Evolutionary conservation across 2,113 vertebrate species (phyloP).

Genomic region (Chionomys nivalis): DNA sequence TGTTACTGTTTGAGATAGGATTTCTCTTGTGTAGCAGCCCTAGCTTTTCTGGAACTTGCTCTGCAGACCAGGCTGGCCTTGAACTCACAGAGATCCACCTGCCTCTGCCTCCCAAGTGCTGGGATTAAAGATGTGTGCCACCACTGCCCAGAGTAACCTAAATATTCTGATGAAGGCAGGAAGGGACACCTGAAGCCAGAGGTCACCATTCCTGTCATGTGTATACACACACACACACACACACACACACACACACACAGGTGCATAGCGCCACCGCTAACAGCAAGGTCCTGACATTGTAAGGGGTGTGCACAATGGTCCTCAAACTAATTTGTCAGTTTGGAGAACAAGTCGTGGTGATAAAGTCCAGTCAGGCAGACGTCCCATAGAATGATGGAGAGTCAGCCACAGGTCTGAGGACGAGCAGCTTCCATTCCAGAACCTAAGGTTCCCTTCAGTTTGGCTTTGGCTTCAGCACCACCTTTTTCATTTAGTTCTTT

Average conservation of each 20-base stretch:
- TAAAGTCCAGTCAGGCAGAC: neutral
- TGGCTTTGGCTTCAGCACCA: too few relatives aligned
- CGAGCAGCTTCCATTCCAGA: neutral
- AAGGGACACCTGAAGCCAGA: neutral
- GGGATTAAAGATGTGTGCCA: too few relatives aligned
- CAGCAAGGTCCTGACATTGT: fast-evolving
- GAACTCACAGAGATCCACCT: too few relatives aligned
- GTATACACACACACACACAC: neutral
- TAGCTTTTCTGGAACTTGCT: too few relatives aligned
- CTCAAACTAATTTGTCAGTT: neutral
- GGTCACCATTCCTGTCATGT: neutral
- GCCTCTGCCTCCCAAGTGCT: too few relatives aligned
- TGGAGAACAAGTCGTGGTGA: neutral
- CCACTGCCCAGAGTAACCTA: too few relatives aligned
- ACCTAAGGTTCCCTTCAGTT: fast-evolving
- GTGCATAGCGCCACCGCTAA: fast-evolving
- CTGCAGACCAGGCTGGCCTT: too few relatives aligned
- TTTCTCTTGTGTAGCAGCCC: too few relatives aligned
- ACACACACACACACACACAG: neutral
- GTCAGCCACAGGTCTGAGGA: neutral
- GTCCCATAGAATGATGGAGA: neutral
- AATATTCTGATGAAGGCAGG: neutral
- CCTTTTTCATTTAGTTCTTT: neutral
- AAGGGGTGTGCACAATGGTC: neutral
- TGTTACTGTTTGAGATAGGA: too few relatives aligned